A percentile compares a stretch with the other conserved stretches of the same genome.
Conservation (phyloP, 2,113 vertebrate genomes). For the Anarhynchus alexandrinus region DNA sequence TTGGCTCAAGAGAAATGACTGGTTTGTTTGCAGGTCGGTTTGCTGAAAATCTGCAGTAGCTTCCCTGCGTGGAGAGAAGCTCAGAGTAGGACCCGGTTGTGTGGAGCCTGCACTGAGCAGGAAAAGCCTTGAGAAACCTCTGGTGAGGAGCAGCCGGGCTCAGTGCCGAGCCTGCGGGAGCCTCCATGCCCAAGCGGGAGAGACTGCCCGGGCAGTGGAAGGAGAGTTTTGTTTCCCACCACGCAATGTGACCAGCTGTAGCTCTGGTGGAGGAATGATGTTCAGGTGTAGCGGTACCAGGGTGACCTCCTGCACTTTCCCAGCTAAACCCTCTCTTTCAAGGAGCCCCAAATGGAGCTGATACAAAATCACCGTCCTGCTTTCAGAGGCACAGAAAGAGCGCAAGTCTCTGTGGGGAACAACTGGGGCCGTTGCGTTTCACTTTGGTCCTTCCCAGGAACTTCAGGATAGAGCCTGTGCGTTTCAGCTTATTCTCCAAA, state of each 20-base stretch:
- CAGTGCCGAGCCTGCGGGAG: fast-evolving
- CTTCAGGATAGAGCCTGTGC: not conserved
- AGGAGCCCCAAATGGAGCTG: not conserved
- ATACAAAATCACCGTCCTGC: not conserved
- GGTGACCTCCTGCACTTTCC: not conserved
- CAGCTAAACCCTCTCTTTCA: not conserved
- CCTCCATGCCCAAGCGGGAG: fast-evolving
- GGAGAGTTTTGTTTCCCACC: not conserved
- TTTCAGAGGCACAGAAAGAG: not conserved
- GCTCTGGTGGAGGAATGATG: fast-evolving
- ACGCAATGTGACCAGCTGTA: fast-evolving
- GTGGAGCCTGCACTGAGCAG: not conserved
- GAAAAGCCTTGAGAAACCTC: not conserved
- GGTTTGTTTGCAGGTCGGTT: fast-evolving
- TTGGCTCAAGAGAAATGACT: not conserved
- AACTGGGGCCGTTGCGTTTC: fast-evolving
- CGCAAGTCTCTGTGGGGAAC: fast-evolving
- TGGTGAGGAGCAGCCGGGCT: not conserved
- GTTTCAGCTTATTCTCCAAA: not conserved
- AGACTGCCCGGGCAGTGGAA: not conserved
- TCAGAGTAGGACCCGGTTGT: not conserved
- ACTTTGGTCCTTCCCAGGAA: not conserved
- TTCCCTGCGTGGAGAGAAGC: not conserved
- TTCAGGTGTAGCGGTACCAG: fast-evolving
- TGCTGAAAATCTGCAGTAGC: not conserved